Evolutionary conservation across 2,797 vertebrate species (phyloP).

Genomic region (Urosaurus nigricauda): DNA sequence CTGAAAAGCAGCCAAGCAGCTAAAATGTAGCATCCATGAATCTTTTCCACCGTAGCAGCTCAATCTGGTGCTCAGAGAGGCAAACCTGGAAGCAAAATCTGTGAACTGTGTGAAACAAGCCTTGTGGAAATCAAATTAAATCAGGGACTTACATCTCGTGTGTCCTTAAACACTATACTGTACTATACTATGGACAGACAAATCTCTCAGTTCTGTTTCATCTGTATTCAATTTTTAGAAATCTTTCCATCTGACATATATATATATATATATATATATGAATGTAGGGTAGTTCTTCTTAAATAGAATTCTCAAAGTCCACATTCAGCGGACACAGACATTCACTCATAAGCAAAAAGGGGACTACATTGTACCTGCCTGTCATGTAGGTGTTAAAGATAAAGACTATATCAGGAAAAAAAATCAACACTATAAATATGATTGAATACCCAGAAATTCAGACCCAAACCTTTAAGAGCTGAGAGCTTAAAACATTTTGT

Average conservation of each 20-base stretch:
- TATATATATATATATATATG: too few species aligned
- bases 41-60: slow-evolving; percentile 7
- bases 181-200: background rate
- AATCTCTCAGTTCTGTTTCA: background rate
- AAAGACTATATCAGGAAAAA: background rate
- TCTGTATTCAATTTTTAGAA: background rate
- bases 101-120: background rate
- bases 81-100: background rate
- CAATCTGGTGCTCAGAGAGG: slow-evolving; percentile 19
- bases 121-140: background rate
- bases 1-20: slow-evolving; percentile 33
- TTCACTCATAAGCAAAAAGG: too few species aligned
- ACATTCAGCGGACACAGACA: too few species aligned
- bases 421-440: background rate
- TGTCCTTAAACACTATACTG: background rate
- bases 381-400: background rate
- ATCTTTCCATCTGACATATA: background rate
- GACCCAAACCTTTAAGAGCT: background rate
- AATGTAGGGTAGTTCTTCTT: too few species aligned
- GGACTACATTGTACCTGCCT: background rate
- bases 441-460: background rate
- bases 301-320: background rate
- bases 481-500: background rate
- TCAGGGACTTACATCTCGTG: background rate
- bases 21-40: slow-evolving; percentile 17